These are phyloP conservation scores for Delphinus delphis DNA, from an alignment of 2,113 vertebrate genomes.

Conservation along the genomic window DNA sequence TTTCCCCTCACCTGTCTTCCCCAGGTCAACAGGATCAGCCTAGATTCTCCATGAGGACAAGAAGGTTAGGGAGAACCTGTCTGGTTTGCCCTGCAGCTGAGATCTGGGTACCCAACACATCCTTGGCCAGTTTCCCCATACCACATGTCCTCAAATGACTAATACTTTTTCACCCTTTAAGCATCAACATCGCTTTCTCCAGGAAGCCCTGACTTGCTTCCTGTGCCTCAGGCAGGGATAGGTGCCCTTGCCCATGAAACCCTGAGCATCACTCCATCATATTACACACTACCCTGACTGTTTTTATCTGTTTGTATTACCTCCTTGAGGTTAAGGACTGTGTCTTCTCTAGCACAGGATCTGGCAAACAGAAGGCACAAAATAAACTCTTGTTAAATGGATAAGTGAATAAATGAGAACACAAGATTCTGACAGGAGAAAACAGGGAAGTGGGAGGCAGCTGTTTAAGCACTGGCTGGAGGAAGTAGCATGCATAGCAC, in stretches of 20 bases:
- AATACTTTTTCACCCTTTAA: background rate
- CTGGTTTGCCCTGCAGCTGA: background rate
- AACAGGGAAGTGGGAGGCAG: background rate
- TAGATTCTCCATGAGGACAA: background rate
- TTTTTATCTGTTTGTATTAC: background rate
- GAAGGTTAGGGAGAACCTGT: background rate
- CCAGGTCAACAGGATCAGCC: background rate
- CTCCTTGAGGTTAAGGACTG: background rate
- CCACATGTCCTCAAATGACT: background rate
- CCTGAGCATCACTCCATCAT: background rate
- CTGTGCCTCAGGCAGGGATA: background rate
- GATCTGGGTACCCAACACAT: background rate
- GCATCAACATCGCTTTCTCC: background rate
- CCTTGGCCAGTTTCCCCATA: background rate
- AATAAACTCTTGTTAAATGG: constrained; percentile 1
- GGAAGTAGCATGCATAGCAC: background rate
- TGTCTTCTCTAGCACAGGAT: constrained; percentile 6
- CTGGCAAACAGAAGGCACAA: background rate
- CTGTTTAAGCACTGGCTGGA: constrained; percentile 3
- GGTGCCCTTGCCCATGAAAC: background rate
- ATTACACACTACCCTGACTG: background rate
- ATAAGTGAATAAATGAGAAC: constrained; percentile 32
- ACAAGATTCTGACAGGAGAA: background rate
- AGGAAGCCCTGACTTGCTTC: background rate
- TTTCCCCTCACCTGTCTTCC: background rate